Percentiles rank a stretch among this genome's conserved stretches.
Evolutionary conservation across 2,797 vertebrate species (phyloP).

Genomic region (Rhinoraja longicauda): DNA sequence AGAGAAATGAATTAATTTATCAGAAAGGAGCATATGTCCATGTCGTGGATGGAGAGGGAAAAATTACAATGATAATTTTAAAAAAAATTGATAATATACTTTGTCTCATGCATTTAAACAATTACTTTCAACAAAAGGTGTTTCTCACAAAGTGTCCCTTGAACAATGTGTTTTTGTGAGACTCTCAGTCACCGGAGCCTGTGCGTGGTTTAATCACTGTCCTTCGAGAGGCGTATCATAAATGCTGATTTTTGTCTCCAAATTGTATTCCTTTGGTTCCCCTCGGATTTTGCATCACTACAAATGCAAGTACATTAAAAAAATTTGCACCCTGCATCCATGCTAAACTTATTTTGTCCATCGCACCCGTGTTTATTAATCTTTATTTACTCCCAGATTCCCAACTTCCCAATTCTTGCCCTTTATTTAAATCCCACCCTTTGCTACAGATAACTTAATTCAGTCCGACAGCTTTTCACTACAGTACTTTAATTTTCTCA

Average conservation of each 20-base stretch:
- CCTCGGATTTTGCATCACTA: neutral
- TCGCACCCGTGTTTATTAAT: neutral
- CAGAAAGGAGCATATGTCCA: neutral
- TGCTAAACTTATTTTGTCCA: neutral
- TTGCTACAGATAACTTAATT: neutral
- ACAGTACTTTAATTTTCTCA: neutral
- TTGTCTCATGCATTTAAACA: neutral
- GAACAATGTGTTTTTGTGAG: neutral
- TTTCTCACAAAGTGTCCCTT: neutral
- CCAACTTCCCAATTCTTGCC: neutral
- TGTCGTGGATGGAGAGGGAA: neutral
- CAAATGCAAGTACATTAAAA: neutral
- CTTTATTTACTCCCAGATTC: neutral
- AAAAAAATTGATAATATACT: neutral
- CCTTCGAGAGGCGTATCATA: neutral
- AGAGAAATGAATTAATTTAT: neutral
- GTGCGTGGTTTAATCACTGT: neutral
- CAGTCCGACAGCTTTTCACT: neutral
- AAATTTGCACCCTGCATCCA: neutral
- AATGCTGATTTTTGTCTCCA: neutral
- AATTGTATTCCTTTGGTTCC: neutral
- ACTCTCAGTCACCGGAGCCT: neutral
- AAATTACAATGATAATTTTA: neutral
- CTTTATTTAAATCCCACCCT: neutral
- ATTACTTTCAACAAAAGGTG: neutral